phyloP scores from a whole-genome alignment of 1,140 invertebrate species.

The Brachionus rotundiformis region DNA sequence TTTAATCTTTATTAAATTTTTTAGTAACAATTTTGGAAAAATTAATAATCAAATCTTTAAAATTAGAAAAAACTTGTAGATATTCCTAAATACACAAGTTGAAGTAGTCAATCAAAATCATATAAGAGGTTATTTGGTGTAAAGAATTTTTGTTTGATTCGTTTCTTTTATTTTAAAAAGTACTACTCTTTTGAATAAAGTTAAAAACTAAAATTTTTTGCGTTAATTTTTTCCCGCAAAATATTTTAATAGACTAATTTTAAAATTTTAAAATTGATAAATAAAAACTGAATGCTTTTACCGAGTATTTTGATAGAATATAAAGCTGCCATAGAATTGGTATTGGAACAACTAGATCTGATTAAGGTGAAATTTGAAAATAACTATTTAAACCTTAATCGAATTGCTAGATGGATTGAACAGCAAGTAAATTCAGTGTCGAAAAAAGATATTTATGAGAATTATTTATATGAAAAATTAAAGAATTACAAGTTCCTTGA shows the following conservation, averaged over 20 bases:
- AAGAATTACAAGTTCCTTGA: neutral
- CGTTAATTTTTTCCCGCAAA: neutral
- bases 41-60: too few relatives aligned
- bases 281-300: neutral
- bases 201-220: too few relatives aligned
- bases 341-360: neutral
- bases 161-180: too few relatives aligned
- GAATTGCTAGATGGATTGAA: neutral
- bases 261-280: neutral
- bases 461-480: neutral
- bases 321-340: neutral
- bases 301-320: neutral
- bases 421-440: neutral
- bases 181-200: too few relatives aligned
- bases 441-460: neutral
- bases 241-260: neutral
- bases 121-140: too few relatives aligned
- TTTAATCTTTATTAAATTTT: too few relatives aligned
- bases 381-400: neutral
- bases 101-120: too few relatives aligned
- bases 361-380: constrained; percentile 12
- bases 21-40: too few relatives aligned
- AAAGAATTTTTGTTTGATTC: too few relatives aligned
- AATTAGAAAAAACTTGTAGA: too few relatives aligned
- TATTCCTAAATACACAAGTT: too few relatives aligned